A percentile compares a stretch with the other conserved stretches of the same genome.
phyloP scores from a whole-genome alignment of 2,113 vertebrate genomes.

The Macrotus californicus region DNA sequence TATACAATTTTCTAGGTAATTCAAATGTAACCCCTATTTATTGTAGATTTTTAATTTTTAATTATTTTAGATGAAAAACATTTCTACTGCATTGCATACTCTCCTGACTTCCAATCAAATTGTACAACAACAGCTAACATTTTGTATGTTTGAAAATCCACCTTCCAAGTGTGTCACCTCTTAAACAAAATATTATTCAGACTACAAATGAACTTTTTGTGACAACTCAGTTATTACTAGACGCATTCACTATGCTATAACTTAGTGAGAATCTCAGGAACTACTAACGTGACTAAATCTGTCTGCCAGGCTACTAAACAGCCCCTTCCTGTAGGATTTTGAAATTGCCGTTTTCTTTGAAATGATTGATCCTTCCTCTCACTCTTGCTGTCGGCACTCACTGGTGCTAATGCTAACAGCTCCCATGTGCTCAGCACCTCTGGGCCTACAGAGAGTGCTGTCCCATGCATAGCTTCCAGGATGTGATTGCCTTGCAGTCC shows the following conservation, averaged over 20 bases:
- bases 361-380: background rate
- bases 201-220: background rate
- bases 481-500: background rate
- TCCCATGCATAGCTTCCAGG: background rate
- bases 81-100: background rate
- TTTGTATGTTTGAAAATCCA: background rate
- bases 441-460: background rate
- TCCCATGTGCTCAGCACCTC: background rate
- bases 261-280: background rate
- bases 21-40: background rate
- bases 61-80: background rate
- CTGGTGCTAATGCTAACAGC: background rate
- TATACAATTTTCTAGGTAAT: background rate
- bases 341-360: background rate
- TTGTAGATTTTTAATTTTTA: background rate
- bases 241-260: background rate
- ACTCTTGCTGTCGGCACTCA: background rate
- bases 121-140: background rate
- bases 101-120: background rate
- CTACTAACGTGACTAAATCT: background rate
- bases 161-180: background rate
- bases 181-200: slow-evolving; percentile 7
- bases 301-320: background rate
- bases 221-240: background rate
- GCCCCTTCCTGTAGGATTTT: background rate